Conservation (phyloP, 2,113 vertebrate species). For the Catharus bicknelli region DNA sequence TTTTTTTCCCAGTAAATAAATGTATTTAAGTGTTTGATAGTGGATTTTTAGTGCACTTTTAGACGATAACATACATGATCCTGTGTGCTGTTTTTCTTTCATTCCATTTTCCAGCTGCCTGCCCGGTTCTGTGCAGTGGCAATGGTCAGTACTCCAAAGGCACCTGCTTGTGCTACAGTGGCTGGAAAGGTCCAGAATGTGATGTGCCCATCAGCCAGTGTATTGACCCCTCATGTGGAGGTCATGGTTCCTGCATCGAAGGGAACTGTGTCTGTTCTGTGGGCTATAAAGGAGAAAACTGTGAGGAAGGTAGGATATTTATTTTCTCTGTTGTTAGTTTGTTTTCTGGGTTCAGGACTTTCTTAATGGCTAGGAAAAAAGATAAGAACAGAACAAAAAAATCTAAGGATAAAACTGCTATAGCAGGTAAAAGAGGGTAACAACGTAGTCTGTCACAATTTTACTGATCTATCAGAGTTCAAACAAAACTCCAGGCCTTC, state of each 20-base stretch:
- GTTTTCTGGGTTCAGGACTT: background rate
- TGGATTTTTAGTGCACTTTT: background rate
- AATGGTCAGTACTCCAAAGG: conserved; percentile 98
- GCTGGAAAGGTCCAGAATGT: conserved; percentile 96
- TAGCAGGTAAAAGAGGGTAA: background rate
- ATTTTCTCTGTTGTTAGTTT: background rate
- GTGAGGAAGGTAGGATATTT: conserved; percentile 85
- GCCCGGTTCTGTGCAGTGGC: conserved; percentile 95
- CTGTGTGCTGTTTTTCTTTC: conserved; percentile 21
- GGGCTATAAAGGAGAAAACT: conserved; percentile 93
- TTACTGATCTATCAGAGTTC: background rate
- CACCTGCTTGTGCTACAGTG: conserved; percentile 95
- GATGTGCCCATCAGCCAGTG: conserved; percentile 93
- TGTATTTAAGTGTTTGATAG: background rate
- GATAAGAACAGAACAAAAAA: background rate
- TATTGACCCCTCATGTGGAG: conserved; percentile 92
- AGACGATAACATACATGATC: background rate
- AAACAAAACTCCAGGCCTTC: background rate
- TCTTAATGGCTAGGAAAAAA: background rate
- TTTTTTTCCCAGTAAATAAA: background rate
- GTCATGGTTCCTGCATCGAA: conserved; percentile 92
- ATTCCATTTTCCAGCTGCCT: conserved; percentile 83
- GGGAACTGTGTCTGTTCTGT: conserved; percentile 92
- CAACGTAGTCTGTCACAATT: background rate
- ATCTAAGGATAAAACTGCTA: background rate